Evolutionary conservation across 2,888 invertebrate species (phyloP).

Genomic region (Anarsia innoxiella): DNA sequence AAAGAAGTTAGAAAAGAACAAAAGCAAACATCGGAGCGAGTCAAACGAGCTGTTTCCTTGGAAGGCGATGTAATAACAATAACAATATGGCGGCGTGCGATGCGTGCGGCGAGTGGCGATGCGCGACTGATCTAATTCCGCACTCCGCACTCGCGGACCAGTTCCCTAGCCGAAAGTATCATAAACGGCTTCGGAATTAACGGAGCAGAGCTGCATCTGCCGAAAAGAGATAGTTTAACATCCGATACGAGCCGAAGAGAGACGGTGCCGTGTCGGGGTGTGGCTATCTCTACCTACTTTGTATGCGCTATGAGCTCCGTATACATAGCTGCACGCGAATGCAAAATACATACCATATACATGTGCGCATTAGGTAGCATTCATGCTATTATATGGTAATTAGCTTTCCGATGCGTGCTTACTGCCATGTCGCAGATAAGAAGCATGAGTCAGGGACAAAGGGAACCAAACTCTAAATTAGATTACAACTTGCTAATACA

Average conservation of each 20-base stretch:
- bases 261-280: constrained; percentile 55
- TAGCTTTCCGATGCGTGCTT: constrained; percentile 43
- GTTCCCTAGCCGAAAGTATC: constrained; percentile 30
- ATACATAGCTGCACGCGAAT: constrained; percentile 50
- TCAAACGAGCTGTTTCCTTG: constrained; percentile 55
- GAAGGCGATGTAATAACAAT: constrained; percentile 52
- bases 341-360: constrained; percentile 30
- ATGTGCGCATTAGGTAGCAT: constrained; percentile 33
- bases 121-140: constrained; percentile 43
- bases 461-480: constrained; percentile 19
- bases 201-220: constrained; percentile 31
- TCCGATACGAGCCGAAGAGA: constrained; percentile 16
- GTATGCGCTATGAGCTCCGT: constrained; percentile 41
- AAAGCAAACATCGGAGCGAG: constrained; percentile 54
- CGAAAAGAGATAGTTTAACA: constrained; percentile 28
- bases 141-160: constrained; percentile 26
- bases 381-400: constrained; percentile 58
- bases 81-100: constrained; percentile 51
- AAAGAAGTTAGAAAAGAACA: constrained; percentile 65
- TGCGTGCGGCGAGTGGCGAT: constrained; percentile 33
- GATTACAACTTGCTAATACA: constrained; percentile 7
- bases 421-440: constrained; percentile 37
- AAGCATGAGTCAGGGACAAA: constrained; percentile 25
- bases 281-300: constrained; percentile 58
- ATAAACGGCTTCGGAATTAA: constrained; percentile 35